A percentile compares a stretch with the other conserved stretches of the same genome.
Evolutionary conservation across 2,113 vertebrate genomes (phyloP).

Genomic region (Hemichromis elongatus): DNA sequence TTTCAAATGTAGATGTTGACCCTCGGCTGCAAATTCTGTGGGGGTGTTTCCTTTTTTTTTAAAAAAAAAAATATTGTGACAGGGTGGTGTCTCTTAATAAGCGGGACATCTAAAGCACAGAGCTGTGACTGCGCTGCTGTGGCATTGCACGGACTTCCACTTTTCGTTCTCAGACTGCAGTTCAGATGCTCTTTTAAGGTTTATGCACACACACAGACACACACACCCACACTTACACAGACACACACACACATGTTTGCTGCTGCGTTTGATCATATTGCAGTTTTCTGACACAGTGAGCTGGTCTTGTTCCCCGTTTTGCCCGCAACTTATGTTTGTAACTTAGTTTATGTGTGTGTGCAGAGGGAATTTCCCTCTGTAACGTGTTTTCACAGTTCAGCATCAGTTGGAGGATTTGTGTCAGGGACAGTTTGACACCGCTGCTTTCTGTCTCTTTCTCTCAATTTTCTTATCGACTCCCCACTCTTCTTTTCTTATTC

Average conservation of each 20-base stretch:
- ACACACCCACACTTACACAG: not conserved
- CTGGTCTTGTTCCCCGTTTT: not conserved
- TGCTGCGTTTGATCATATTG: not conserved
- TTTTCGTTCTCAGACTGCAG: not conserved
- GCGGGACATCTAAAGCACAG: slow-evolving; percentile 29
- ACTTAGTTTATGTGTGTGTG: not conserved
- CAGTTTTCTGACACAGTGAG: not conserved
- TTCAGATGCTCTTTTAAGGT: not conserved
- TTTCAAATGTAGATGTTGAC: slow-evolving; percentile 15
- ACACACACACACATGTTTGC: not conserved
- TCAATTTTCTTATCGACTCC: not conserved
- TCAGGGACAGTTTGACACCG: slow-evolving; percentile 35
- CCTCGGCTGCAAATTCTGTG: not conserved
- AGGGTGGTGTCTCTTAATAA: slow-evolving; percentile 52
- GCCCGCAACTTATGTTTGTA: slow-evolving; percentile 16
- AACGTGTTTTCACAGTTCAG: slow-evolving; percentile 47
- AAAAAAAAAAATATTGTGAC: slow-evolving; percentile 29
- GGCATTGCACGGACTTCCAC: not conserved
- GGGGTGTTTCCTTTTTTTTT: not conserved
- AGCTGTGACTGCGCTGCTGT: slow-evolving; percentile 22
- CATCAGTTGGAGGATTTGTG: slow-evolving; percentile 46
- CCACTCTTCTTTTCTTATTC: not conserved
- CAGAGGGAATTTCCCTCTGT: slow-evolving; percentile 62
- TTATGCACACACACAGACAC: not conserved
- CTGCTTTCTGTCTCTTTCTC: not conserved